phyloP scores from a whole-genome alignment of 2,888 invertebrate genomes.

The Sisyra terminalis region DNA sequence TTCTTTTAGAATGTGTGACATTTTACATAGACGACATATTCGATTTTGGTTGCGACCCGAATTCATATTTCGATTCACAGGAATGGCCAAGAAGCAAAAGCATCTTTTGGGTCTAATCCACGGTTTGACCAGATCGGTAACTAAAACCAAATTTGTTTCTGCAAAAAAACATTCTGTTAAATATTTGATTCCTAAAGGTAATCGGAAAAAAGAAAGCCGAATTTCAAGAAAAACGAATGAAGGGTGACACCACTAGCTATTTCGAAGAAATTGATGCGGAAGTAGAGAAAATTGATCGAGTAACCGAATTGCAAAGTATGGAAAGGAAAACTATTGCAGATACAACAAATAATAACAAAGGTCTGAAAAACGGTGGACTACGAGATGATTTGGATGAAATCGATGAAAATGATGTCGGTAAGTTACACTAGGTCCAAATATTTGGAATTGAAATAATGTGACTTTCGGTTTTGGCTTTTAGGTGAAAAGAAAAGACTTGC shows the following conservation, averaged over 20 bases:
- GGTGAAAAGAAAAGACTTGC: constrained; percentile 66
- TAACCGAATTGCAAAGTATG: constrained; percentile 5
- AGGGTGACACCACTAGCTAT: constrained; percentile 2
- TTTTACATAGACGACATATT: constrained; percentile 32
- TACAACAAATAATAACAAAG: not conserved
- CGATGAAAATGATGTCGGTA: constrained; percentile 59
- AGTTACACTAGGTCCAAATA: too few species aligned
- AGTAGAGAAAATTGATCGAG: constrained; percentile 13
- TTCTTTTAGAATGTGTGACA: constrained; percentile 32
- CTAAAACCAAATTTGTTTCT: constrained; percentile 10
- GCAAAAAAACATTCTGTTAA: not conserved
- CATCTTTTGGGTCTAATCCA: constrained; percentile 30
- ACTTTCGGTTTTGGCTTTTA: constrained; percentile 12
- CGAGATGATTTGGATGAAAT: constrained; percentile 64
- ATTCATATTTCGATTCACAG: constrained; percentile 28
- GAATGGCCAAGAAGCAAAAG: constrained; percentile 27
- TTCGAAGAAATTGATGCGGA: constrained; percentile 8
- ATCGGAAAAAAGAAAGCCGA: constrained; percentile 10
- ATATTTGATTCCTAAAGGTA: too few species aligned
- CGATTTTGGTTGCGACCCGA: constrained; percentile 29
- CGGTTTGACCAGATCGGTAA: constrained; percentile 28
- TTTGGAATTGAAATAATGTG: too few species aligned
- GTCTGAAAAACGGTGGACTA: constrained; percentile 28
- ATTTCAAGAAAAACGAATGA: constrained; percentile 9
- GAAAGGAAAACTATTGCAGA: not conserved